Evolutionary conservation across 2,888 invertebrate species (phyloP).

Genomic region (Melieria picta): DNA sequence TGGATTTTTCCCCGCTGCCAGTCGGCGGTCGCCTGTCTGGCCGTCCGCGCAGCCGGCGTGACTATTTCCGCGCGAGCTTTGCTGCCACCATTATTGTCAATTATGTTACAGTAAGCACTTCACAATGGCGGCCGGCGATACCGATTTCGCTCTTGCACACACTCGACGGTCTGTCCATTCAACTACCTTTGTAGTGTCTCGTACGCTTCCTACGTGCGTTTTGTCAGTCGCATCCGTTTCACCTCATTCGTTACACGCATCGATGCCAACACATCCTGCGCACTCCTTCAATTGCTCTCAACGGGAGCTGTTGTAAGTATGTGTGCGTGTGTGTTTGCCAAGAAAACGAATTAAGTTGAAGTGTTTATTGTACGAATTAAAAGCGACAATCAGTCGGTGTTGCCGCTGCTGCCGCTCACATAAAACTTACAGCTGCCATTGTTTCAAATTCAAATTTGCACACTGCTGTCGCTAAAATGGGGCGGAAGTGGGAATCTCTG

Average conservation of each 20-base stretch:
- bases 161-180: too few relatives aligned
- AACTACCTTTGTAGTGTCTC: too few relatives aligned
- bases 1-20: constrained; percentile 61
- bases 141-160: constrained; percentile 14
- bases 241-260: background rate
- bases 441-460: background rate
- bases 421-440: background rate
- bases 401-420: constrained; percentile 20
- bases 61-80: constrained; percentile 15
- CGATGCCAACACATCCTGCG: background rate
- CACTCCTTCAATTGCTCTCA: constrained; percentile 11
- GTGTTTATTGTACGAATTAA: constrained; percentile 64
- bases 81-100: constrained; percentile 39
- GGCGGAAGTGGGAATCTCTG: too few relatives aligned
- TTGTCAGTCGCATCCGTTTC: constrained; percentile 20
- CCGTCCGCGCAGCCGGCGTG: constrained; percentile 3
- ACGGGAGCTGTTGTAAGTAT: background rate
- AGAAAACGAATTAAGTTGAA: constrained; percentile 63
- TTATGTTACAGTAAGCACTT: constrained; percentile 39
- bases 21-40: constrained; percentile 34
- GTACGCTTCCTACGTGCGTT: constrained; percentile 3
- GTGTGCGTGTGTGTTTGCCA: constrained; percentile 17
- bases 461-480: too few relatives aligned
- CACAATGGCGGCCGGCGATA: constrained; percentile 28
- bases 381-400: constrained; percentile 48